Evolutionary conservation across 2,888 invertebrate genomes (phyloP).

Genomic region (Esperia sulphurella): DNA sequence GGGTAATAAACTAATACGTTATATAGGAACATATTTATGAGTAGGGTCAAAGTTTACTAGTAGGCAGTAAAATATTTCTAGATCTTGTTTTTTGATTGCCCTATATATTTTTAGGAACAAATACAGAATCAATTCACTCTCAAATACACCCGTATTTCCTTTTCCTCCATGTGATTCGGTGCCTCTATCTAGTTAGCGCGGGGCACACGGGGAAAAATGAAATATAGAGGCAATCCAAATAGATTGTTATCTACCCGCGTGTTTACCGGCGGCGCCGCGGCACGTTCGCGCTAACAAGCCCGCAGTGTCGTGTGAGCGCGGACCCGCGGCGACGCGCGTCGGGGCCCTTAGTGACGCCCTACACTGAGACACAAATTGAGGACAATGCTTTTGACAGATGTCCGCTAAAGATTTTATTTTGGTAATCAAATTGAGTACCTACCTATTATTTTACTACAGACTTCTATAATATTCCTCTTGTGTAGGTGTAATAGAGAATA

Average conservation of each 20-base stretch:
- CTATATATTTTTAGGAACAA: slow-evolving; percentile 16
- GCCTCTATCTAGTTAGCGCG: slow-evolving; percentile 75
- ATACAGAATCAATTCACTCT: slow-evolving; percentile 39
- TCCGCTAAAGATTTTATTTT: slow-evolving; percentile 42
- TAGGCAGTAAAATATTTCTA: too few relatives aligned
- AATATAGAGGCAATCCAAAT: slow-evolving; percentile 80
- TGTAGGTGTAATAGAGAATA: too few relatives aligned
- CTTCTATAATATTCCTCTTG: slow-evolving; percentile 2
- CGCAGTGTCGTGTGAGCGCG: slow-evolving; percentile 43
- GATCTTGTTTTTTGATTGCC: too few relatives aligned
- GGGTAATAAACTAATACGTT: too few relatives aligned
- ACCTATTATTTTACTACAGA: slow-evolving; percentile 1
- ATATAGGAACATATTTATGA: too few relatives aligned
- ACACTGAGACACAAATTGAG: slow-evolving; percentile 44
- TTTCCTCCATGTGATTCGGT: slow-evolving; percentile 48
- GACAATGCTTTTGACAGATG: slow-evolving; percentile 66
- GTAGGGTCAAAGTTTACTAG: too few relatives aligned
- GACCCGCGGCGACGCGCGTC: slow-evolving; percentile 33
- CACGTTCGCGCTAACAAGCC: slow-evolving; percentile 76
- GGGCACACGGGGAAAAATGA: slow-evolving; percentile 73
- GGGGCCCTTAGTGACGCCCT: slow-evolving; percentile 50
- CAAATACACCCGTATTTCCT: slow-evolving; percentile 69
- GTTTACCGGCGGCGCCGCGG: slow-evolving; percentile 71
- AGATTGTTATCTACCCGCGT: slow-evolving; percentile 80
- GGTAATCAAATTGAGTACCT: slow-evolving; percentile 1